Percentiles rank a stretch among this genome's conserved stretches.
phyloP scores from a whole-genome alignment of 2,113 vertebrate species.

The Planiliza haematocheilus region DNA sequence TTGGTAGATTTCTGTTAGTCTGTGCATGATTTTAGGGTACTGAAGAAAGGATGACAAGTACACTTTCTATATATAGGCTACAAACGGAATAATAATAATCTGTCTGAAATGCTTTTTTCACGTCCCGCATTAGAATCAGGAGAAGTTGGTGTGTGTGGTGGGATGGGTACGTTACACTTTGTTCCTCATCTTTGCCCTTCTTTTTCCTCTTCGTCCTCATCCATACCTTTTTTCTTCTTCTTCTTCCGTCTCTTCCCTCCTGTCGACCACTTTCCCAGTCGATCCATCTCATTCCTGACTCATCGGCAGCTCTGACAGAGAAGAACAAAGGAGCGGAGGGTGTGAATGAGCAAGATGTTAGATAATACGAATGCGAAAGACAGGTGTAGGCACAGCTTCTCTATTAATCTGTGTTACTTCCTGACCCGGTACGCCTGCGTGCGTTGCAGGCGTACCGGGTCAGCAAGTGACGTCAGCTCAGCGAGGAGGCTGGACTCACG shows the following conservation, averaged over 20 bases:
- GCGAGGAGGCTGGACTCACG: conserved; percentile 29
- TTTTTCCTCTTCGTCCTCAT: conserved; percentile 37
- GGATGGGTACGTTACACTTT: conserved; percentile 26
- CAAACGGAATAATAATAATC: conserved; percentile 38
- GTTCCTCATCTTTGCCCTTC: conserved; percentile 24
- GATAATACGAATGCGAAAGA: conserved; percentile 41
- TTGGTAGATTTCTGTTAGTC: conserved; percentile 2
- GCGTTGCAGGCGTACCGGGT: conserved; percentile 40
- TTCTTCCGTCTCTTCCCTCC: conserved; percentile 7
- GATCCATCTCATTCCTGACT: conserved; percentile 63
- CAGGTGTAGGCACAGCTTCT: conserved; percentile 53
- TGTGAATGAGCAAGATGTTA: conserved; percentile 58
- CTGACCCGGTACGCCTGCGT: conserved; percentile 25
- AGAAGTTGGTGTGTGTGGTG: neutral
- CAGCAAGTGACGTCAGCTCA: conserved; percentile 43
- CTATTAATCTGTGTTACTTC: conserved; percentile 32
- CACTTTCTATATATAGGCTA: conserved; percentile 30
- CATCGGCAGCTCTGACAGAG: conserved; percentile 48
- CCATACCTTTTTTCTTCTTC: neutral
- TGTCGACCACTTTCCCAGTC: conserved; percentile 35
- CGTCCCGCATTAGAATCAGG: neutral
- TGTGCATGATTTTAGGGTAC: neutral
- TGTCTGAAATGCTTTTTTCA: conserved; percentile 10
- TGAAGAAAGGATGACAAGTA: conserved; percentile 22
- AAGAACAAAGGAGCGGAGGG: conserved; percentile 53